Evolutionary conservation across 2,113 vertebrate species (phyloP).

Genomic region (Himantopus leucocephalus): DNA sequence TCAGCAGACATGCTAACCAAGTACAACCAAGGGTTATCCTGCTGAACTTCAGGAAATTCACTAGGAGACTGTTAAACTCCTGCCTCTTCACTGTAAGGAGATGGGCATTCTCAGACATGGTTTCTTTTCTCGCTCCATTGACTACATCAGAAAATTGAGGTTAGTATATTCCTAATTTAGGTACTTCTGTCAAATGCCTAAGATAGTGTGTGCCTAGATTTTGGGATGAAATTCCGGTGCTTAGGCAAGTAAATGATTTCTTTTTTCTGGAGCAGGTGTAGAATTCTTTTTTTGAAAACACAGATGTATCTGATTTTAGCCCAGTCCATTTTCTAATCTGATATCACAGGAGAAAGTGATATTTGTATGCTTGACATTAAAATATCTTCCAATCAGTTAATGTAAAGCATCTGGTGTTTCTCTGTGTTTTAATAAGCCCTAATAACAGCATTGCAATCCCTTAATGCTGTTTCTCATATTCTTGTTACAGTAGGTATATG

Average conservation of each 20-base stretch:
- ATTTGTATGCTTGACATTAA: constrained; percentile 53
- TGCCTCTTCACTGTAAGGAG: background rate
- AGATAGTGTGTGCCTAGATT: background rate
- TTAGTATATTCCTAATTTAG: background rate
- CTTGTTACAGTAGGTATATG: constrained; percentile 56
- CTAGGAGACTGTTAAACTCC: background rate
- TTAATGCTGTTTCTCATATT: constrained; percentile 46
- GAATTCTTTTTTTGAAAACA: background rate
- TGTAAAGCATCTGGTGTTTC: constrained; percentile 58
- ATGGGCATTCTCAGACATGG: background rate
- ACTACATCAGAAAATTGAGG: background rate
- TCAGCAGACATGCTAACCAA: background rate
- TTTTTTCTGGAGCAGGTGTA: background rate
- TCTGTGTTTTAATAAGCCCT: constrained; percentile 40
- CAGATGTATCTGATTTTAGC: background rate
- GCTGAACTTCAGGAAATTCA: background rate
- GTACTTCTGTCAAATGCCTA: background rate
- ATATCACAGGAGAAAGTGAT: background rate
- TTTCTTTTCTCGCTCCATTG: background rate
- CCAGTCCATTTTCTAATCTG: background rate
- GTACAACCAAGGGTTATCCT: background rate
- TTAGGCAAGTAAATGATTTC: background rate
- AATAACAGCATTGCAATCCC: constrained; percentile 55
- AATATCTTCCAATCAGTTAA: constrained; percentile 39
- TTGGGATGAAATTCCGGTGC: background rate